Evolutionary conservation across 1,140 invertebrate species (phyloP).

Genomic region (Sycophaga agraensis): DNA sequence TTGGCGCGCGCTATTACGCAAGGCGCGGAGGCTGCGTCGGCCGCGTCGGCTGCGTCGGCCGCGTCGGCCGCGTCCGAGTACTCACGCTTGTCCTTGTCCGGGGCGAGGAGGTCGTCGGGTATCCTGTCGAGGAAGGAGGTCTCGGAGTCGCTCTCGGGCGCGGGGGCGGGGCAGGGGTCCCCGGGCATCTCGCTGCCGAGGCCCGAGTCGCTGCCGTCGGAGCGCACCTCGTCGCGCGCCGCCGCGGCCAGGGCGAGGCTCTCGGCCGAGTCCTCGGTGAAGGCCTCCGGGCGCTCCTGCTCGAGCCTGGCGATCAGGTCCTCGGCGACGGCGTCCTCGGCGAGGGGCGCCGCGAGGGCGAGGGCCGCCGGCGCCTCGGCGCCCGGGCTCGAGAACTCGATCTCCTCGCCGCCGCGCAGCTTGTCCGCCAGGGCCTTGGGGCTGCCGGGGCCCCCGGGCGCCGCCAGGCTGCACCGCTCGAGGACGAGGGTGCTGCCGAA

Average conservation of each 20-base stretch:
- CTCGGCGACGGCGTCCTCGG: slow-evolving; percentile 30
- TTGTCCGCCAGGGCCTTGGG: slow-evolving; percentile 34
- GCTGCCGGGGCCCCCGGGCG: not conserved
- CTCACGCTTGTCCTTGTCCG: slow-evolving; percentile 52
- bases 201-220: slow-evolving; percentile 80
- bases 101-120: slow-evolving; percentile 51
- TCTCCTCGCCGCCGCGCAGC: slow-evolving; percentile 34
- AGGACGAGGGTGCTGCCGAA: not conserved
- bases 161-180: slow-evolving; percentile 50
- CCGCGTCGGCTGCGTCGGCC: too few relatives aligned
- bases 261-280: slow-evolving; percentile 54
- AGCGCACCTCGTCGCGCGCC: slow-evolving; percentile 60
- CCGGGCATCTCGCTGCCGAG: slow-evolving; percentile 67
- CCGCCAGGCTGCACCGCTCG: slow-evolving; percentile 1
- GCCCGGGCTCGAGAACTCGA: slow-evolving; percentile 39
- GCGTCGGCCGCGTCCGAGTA: too few relatives aligned
- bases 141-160: slow-evolving; percentile 59
- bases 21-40: too few relatives aligned
- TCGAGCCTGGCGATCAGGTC: slow-evolving; percentile 46
- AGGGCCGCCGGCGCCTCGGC: slow-evolving; percentile 41
- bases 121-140: slow-evolving; percentile 59
- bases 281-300: slow-evolving; percentile 46
- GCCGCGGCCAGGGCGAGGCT: slow-evolving; percentile 48
- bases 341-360: slow-evolving; percentile 33
- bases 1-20: not conserved